A percentile compares a stretch with the other conserved stretches of the same genome.
Conservation (phyloP, 2,113 vertebrate genomes). For the Elephas maximus region DNA sequence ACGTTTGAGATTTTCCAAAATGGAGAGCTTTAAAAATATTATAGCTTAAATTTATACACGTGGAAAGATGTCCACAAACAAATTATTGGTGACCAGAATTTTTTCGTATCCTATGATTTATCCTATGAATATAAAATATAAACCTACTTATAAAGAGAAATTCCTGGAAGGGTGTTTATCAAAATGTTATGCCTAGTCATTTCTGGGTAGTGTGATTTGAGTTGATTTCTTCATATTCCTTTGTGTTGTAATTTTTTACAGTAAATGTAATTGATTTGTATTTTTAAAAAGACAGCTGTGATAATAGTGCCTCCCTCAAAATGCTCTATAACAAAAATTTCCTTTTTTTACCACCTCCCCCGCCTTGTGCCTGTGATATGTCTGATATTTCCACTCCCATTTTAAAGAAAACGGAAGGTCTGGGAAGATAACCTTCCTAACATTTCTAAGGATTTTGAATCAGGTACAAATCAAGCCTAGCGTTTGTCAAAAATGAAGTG, state of each 20-base stretch:
- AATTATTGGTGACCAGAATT: neutral
- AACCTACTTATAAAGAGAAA: neutral
- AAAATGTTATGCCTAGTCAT: neutral
- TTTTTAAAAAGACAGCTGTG: slow-evolving; percentile 21
- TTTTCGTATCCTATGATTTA: neutral
- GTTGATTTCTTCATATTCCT: neutral
- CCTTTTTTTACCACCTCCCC: neutral
- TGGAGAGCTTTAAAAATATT: slow-evolving; percentile 7
- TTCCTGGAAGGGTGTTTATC: neutral
- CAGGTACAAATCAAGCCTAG: slow-evolving; percentile 31
- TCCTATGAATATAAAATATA: neutral
- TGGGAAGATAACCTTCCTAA: neutral
- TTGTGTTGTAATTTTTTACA: slow-evolving; percentile 34
- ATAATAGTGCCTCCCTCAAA: neutral
- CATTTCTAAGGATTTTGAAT: neutral
- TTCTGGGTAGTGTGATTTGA: neutral
- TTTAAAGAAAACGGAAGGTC: neutral
- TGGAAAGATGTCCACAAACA: neutral
- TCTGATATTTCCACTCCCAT: neutral
- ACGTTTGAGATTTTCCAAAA: slow-evolving; percentile 19
- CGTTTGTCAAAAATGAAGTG: neutral
- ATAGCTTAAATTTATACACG: neutral
- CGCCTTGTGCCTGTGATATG: neutral
- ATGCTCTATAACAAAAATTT: neutral
- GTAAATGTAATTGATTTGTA: slow-evolving; percentile 11